Evolutionary conservation across 2,888 invertebrate genomes (phyloP).

Genomic region (Epicampocera succincta): DNA sequence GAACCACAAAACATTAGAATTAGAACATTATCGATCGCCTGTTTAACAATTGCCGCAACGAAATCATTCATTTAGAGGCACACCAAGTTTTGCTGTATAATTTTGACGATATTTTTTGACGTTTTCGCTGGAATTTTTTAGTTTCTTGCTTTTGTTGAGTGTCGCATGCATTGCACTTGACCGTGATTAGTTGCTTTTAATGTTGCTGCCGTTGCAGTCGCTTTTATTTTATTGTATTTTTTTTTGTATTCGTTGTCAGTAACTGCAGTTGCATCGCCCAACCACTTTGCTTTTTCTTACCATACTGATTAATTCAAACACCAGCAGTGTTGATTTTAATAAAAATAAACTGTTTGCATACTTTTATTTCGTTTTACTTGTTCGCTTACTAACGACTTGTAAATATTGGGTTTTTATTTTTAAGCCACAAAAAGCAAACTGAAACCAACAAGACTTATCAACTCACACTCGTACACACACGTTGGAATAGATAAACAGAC

Average conservation of each 20-base stretch:
- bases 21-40: too few relatives aligned
- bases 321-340: slow-evolving; percentile 10
- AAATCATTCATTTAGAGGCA: slow-evolving; percentile 16
- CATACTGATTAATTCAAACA: slow-evolving; percentile 40
- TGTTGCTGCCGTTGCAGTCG: slow-evolving; percentile 26
- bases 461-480: slow-evolving; percentile 13
- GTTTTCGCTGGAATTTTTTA: slow-evolving; percentile 29
- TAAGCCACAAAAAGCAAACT: neutral
- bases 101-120: slow-evolving; percentile 9
- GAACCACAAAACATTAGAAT: too few relatives aligned
- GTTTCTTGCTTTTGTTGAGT: slow-evolving; percentile 20
- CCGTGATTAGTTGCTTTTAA: slow-evolving; percentile 66
- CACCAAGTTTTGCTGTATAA: slow-evolving; percentile 13
- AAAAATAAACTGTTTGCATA: slow-evolving; percentile 11
- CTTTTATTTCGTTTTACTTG: slow-evolving; percentile 22
- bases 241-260: neutral
- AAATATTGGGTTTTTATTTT: slow-evolving; percentile 47
- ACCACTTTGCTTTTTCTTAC: slow-evolving; percentile 15
- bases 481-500: slow-evolving; percentile 29
- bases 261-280: slow-evolving; percentile 51
- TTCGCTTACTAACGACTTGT: slow-evolving; percentile 20
- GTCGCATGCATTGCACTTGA: slow-evolving; percentile 70
- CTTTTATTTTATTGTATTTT: neutral
- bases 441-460: slow-evolving; percentile 37
- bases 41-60: too few relatives aligned